A percentile compares a stretch with the other conserved stretches of the same genome.
phyloP scores from a whole-genome alignment of 1,140 invertebrate genomes.

The Ptiloglossa arizonensis region DNA sequence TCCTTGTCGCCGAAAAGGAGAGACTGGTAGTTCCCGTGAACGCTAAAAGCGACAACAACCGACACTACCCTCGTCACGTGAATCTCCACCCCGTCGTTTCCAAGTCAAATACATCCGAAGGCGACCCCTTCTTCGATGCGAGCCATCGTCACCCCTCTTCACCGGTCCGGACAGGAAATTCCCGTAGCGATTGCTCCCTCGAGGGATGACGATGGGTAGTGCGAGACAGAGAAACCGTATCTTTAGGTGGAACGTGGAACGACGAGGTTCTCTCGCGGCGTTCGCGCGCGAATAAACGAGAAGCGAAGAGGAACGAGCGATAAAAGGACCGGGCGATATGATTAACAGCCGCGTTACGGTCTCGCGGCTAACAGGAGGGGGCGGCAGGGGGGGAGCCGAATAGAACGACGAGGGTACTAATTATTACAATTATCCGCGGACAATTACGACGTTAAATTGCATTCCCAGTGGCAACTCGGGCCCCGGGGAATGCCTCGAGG shows the following conservation, averaged over 20 bases:
- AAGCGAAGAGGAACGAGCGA: too few species aligned
- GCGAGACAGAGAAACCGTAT: background rate
- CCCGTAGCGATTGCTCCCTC: background rate
- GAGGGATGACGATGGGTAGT: too few species aligned
- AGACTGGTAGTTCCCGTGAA: too few species aligned
- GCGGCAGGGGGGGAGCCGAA: background rate
- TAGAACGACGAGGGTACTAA: constrained; percentile 52
- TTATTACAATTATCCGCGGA: constrained; percentile 65
- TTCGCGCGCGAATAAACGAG: background rate
- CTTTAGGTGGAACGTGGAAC: background rate
- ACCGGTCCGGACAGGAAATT: background rate
- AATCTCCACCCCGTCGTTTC: too few species aligned
- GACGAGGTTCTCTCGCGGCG: background rate
- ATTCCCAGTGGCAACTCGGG: constrained; percentile 43
- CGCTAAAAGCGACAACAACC: too few species aligned
- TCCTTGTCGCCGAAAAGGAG: too few species aligned
- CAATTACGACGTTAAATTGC: constrained; percentile 68
- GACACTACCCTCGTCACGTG: too few species aligned
- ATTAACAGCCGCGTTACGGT: constrained; percentile 21
- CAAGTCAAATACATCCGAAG: background rate
- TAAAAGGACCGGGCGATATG: constrained; percentile 33
- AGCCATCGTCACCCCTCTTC: too few species aligned
- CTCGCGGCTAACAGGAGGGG: background rate
- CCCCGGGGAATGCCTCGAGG: constrained; percentile 37
- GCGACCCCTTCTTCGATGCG: too few species aligned